Evolutionary conservation across 2,888 invertebrate species (phyloP).

Genomic region (Cantharis nigra): DNA sequence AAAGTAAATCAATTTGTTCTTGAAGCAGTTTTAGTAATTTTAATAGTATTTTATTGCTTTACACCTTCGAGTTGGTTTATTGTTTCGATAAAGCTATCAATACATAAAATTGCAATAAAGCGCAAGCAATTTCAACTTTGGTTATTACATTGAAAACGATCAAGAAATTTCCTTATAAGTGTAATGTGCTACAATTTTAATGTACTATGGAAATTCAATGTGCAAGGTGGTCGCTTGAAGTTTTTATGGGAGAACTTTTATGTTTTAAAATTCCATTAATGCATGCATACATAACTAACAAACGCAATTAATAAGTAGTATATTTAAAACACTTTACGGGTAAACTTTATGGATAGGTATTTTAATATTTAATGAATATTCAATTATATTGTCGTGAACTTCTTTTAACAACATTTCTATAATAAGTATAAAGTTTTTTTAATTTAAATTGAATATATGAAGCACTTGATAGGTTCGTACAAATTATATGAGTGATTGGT

Average conservation of each 20-base stretch:
- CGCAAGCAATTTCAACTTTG: background rate
- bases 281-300: background rate
- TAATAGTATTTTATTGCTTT: background rate
- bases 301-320: no score
- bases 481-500: background rate
- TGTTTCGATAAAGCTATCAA: background rate
- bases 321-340: background rate
- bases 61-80: background rate
- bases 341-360: background rate
- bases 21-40: background rate
- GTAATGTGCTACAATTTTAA: background rate
- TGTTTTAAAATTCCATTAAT: background rate
- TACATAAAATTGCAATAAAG: constrained; percentile 1
- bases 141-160: background rate
- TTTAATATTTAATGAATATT: background rate
- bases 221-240: background rate
- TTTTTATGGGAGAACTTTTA: background rate
- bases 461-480: background rate
- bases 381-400: background rate
- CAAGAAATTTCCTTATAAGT: background rate
- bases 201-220: background rate
- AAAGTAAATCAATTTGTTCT: background rate
- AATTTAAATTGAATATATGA: background rate
- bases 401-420: background rate
- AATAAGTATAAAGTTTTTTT: background rate